Base-by-base conservation (phyloP, 2,113 vertebrate species). In the Danio rerio region DNA sequence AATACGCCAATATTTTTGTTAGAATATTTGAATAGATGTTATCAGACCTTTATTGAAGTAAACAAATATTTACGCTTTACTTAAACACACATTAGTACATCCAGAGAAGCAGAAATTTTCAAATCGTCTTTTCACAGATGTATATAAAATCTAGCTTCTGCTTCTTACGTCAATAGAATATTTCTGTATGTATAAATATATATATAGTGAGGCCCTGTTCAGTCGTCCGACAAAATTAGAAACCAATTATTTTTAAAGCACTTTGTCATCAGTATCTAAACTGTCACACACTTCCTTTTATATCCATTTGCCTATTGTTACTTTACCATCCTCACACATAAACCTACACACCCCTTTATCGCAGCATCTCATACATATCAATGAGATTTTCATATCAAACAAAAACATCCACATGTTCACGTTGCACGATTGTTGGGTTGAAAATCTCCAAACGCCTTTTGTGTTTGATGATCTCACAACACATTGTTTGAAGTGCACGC, bases 401-500 rank as follows among this genome's bases (percentile, higher is more conserved):
- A 59, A 75, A 75, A 59, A 43, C 71, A 74, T 74, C 31, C 53
- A 59, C 55, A 75, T 59, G n/a, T 13, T 75, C n/a, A 75, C 55
- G 21, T 20, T 75, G 73, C 56, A 58, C 31, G 3, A 31, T 31
- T 31, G 31, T 31, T 2, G 4, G 40, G 42, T 8, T 75, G 55
- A 75, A 75, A 47, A 59, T 75, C 59, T 55, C 73, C 73, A 59
- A 55, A 61, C 11, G 11, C 56, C 13, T 31, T 73, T 49, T 63
- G 50, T 73, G 69, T 81, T 73, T 81, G 58, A 81, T 73, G 31
- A 81, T 73, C 31, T 63, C 42, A 77, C 74, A 50, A 52, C 5
- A 63, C 45, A 66, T 69, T 82, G 65, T 82, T 82, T 77, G 63
- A 58, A 82, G 63, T 31, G 58, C 74, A 50, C 58, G 50, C 43